These are phyloP conservation scores for Elysia crispata DNA, from an alignment of 2,888 invertebrate species.

Conservation along the genomic window DNA sequence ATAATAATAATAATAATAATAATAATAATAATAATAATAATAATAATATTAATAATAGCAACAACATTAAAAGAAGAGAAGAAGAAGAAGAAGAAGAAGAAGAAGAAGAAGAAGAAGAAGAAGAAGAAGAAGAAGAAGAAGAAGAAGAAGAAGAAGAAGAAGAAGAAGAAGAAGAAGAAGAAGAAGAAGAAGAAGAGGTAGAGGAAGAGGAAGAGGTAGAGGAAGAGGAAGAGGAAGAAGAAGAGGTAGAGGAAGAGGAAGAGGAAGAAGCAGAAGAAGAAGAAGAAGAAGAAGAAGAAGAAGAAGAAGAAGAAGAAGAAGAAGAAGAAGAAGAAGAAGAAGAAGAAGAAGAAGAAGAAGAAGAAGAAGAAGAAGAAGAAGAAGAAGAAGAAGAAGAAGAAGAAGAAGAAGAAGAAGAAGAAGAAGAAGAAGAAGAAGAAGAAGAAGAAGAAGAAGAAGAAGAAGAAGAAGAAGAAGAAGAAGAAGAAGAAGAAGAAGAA, in stretches of 20 bases:
- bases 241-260: constrained; percentile 3
- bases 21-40: too few relatives aligned
- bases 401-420: neutral
- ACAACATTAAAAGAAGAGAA: too few relatives aligned
- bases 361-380: constrained; percentile 13
- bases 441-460: constrained; percentile 6
- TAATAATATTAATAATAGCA: too few relatives aligned
- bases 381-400: too few relatives aligned
- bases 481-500: constrained; percentile 32
- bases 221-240: constrained; percentile 17
- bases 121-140: too few relatives aligned
- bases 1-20: too few relatives aligned
- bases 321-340: constrained; percentile 20
- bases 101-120: too few relatives aligned
- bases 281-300: constrained; percentile 24
- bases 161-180: too few relatives aligned
- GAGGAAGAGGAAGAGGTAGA: neutral
- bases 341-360: constrained; percentile 21
- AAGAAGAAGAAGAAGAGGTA: constrained; percentile 18
- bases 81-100: too few relatives aligned
- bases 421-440: constrained; percentile 25
- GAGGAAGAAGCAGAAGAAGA: too few relatives aligned
- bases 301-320: constrained; percentile 21
- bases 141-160: too few relatives aligned
- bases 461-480: constrained; percentile 18